Evolutionary conservation across 2,113 vertebrate genomes (phyloP).

Genomic region (Sterna hirundo): DNA sequence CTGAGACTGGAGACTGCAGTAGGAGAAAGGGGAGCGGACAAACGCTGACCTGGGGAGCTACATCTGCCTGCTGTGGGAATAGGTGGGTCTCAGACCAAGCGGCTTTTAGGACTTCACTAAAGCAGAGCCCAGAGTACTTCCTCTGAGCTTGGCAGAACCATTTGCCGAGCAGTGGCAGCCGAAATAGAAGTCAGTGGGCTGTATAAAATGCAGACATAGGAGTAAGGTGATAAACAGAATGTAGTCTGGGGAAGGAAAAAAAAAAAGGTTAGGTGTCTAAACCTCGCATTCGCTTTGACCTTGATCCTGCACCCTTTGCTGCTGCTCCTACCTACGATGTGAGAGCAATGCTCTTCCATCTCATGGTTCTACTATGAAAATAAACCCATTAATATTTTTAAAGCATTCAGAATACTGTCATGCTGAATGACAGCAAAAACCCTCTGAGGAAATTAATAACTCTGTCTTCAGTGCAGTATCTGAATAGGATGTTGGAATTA

Average conservation of each 20-base stretch:
- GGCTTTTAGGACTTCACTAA: background rate
- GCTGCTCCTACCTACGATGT: background rate
- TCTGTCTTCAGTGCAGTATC: background rate
- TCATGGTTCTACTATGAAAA: constrained; percentile 4
- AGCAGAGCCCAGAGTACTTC: background rate
- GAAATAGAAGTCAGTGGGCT: background rate
- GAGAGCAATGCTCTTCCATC: background rate
- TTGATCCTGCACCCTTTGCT: background rate
- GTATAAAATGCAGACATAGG: background rate
- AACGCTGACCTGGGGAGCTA: background rate
- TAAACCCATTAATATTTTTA: constrained; percentile 49
- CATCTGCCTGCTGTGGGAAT: background rate
- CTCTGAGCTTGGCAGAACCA: background rate
- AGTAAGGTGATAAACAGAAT: background rate
- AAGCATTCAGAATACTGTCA: constrained; percentile 15
- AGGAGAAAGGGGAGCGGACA: background rate
- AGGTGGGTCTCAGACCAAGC: background rate
- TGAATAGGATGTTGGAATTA: constrained; percentile 40
- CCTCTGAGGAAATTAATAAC: constrained; percentile 56
- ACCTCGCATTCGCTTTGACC: background rate
- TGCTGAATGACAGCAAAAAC: constrained; percentile 24
- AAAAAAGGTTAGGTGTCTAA: background rate
- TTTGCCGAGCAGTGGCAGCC: background rate
- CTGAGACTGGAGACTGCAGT: background rate
- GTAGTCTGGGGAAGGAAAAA: background rate